Evolutionary conservation across 2,113 vertebrate genomes (phyloP).

Genomic region (Pterocles gutturalis): DNA sequence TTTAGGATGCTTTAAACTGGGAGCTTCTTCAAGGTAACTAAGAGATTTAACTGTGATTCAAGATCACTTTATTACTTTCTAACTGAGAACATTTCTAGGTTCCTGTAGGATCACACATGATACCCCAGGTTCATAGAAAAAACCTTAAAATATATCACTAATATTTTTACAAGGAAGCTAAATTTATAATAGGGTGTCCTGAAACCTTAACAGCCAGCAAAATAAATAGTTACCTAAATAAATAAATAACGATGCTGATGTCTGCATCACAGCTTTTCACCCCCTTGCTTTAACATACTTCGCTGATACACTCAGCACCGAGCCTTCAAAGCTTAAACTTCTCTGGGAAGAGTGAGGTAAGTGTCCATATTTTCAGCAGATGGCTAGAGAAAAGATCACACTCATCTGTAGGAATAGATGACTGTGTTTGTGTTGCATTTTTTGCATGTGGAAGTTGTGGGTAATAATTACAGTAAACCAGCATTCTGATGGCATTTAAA

Average conservation of each 20-base stretch:
- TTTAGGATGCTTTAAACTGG: neutral
- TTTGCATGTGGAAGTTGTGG: neutral
- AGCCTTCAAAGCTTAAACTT: neutral
- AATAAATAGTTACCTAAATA: neutral
- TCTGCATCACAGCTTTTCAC: neutral
- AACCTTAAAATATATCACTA: neutral
- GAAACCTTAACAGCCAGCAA: neutral
- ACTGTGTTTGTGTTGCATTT: neutral
- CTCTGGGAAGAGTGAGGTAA: neutral
- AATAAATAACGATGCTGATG: neutral
- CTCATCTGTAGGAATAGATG: neutral
- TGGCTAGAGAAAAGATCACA: neutral
- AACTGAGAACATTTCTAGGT: neutral
- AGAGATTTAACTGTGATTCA: neutral
- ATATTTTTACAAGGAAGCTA: neutral
- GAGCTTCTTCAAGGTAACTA: neutral
- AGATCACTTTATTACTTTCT: neutral
- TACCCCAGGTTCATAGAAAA: neutral
- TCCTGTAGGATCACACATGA: neutral
- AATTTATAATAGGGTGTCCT: neutral
- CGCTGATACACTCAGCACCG: neutral
- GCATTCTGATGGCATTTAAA: neutral
- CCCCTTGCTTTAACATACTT: neutral
- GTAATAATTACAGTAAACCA: neutral
- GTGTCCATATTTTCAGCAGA: neutral